Conservation (phyloP, 2,888 invertebrate genomes). For the Oscheius sp. region DNA sequence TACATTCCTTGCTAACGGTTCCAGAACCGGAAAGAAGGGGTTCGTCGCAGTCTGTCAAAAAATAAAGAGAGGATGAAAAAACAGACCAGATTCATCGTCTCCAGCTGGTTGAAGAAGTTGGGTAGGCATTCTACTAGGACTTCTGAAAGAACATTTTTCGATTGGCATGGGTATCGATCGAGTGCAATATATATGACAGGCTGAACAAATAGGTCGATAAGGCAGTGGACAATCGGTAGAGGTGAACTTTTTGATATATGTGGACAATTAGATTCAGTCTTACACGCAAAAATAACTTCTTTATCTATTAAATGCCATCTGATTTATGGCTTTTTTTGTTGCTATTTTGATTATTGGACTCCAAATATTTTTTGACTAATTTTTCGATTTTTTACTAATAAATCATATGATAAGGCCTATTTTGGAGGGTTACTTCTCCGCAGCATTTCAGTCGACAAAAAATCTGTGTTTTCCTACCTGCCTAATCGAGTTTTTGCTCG, state of each 20-base stretch:
- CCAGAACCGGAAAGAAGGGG: conserved; percentile 97
- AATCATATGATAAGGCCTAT: no score
- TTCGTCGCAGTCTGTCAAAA: conserved; percentile 76
- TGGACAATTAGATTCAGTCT: no score
- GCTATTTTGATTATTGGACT: neutral
- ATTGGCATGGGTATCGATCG: conserved; percentile 5
- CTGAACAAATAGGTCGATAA: neutral
- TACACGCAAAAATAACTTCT: neutral
- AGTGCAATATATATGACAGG: neutral
- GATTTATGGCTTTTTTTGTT: neutral
- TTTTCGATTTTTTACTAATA: no score
- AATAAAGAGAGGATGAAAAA: neutral
- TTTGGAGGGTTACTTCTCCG: no score
- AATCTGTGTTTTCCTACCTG: conserved; percentile 15
- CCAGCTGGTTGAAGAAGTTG: conserved; percentile 70
- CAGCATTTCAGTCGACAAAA: no score
- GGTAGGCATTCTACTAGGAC: conserved; percentile 67
- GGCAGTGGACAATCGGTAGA: no score
- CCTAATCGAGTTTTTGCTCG: conserved; percentile 30
- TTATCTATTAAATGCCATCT: neutral
- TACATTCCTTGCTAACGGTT: conserved; percentile 93
- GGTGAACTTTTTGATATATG: no score
- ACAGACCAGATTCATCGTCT: conserved; percentile 68
- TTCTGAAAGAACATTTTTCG: no score
- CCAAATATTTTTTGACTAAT: no score